A percentile compares a stretch with the other conserved stretches of the same genome.
Conservation (phyloP, 2,113 vertebrate species). For the Ailurus styani region DNA sequence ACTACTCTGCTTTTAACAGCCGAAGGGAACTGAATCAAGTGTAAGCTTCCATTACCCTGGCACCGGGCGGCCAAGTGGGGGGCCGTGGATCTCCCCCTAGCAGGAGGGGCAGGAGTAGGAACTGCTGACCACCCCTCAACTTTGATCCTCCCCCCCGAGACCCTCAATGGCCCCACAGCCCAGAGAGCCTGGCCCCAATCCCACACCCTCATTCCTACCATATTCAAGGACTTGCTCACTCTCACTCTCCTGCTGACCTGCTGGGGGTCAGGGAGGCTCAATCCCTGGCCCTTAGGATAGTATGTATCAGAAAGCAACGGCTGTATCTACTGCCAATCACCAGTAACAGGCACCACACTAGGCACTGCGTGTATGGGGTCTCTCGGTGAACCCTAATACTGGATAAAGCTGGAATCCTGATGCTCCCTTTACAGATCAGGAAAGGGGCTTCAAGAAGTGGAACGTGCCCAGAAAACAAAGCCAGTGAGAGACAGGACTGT, state of each 20-base stretch:
- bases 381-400: not conserved
- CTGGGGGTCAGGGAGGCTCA: not conserved
- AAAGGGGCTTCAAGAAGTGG: not conserved
- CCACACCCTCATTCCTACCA: slow-evolving; percentile 20
- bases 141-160: not conserved
- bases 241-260: not conserved
- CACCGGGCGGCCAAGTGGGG: not conserved
- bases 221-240: not conserved
- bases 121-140: not conserved
- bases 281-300: not conserved
- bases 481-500: not conserved
- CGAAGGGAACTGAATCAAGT: not conserved
- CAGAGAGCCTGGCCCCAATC: not conserved
- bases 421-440: not conserved
- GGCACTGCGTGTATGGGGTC: not conserved
- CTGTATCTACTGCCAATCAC: not conserved
- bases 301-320: not conserved
- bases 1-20: slow-evolving; percentile 40
- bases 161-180: not conserved
- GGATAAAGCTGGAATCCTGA: not conserved
- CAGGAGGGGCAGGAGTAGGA: not conserved
- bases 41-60: not conserved
- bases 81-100: not conserved
- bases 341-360: not conserved
- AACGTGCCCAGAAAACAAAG: not conserved